Percentiles rank a stretch among this genome's conserved stretches.
Evolutionary conservation across 2,113 vertebrate genomes (phyloP).

Genomic region (Capra hircus): DNA sequence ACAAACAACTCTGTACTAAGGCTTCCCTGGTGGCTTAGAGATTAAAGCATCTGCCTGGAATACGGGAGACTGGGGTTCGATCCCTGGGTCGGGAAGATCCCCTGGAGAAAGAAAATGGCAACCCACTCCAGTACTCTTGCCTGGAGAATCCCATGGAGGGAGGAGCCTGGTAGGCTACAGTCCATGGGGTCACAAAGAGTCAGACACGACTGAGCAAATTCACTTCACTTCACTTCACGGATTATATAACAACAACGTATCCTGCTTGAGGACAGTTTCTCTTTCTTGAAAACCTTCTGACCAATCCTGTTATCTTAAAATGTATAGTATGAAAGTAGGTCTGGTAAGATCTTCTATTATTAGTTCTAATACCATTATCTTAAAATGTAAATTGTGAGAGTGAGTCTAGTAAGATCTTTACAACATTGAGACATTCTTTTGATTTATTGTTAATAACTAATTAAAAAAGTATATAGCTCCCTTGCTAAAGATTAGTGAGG

Average conservation of each 20-base stretch:
- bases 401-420: neutral
- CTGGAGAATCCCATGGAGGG: too few species aligned
- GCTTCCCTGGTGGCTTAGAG: too few species aligned
- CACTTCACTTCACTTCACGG: neutral
- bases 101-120: too few species aligned
- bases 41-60: too few species aligned
- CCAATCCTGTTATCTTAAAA: neutral
- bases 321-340: neutral
- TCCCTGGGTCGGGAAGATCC: too few species aligned
- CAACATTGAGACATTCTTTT: neutral
- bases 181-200: too few species aligned
- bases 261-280: neutral
- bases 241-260: neutral
- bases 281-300: neutral
- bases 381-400: neutral
- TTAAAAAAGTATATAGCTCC: neutral
- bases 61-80: accelerated
- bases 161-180: too few species aligned
- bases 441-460: neutral
- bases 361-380: neutral
- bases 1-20: neutral
- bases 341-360: neutral
- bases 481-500: neutral
- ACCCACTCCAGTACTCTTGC: too few species aligned
- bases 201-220: too few species aligned